Conservation (phyloP, 2,888 invertebrate species). For the Hirtodrosophila confusa region DNA sequence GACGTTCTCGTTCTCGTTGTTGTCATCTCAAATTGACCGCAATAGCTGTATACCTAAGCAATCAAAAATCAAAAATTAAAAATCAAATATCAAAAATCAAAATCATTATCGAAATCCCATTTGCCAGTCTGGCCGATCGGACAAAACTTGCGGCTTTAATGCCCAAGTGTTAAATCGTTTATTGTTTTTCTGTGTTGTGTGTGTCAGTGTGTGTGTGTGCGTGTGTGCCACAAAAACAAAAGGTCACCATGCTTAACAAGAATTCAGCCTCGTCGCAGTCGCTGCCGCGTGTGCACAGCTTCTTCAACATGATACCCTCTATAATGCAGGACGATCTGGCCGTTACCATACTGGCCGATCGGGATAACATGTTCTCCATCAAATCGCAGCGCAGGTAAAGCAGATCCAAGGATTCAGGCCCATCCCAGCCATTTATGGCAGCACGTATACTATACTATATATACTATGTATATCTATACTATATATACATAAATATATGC, state of each 20-base stretch:
- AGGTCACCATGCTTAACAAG: constrained; percentile 74
- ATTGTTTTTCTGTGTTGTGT: constrained; percentile 27
- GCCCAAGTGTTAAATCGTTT: constrained; percentile 11
- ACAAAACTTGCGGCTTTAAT: constrained; percentile 11
- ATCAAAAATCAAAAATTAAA: constrained; percentile 8
- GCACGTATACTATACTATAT: constrained; percentile 3
- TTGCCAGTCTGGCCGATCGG: constrained; percentile 11
- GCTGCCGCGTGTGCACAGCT: constrained; percentile 81
- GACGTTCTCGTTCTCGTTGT: constrained; percentile 15
- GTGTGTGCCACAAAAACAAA: background rate
- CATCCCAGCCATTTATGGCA: constrained; percentile 46
- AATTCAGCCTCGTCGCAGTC: constrained; percentile 78
- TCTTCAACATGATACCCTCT: constrained; percentile 82
- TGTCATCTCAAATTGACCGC: constrained; percentile 17
- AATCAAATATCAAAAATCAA: constrained; percentile 10
- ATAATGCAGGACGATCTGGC: constrained; percentile 82
- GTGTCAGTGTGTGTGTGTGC: constrained; percentile 1
- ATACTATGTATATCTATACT: background rate
- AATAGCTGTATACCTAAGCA: constrained; percentile 13
- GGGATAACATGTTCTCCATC: constrained; percentile 82
- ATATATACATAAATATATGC: too few species aligned
- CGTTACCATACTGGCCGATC: constrained; percentile 81
- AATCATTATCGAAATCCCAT: constrained; percentile 3
- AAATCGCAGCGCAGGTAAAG: constrained; percentile 81
- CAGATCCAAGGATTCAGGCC: background rate